Conservation (phyloP, 1,140 invertebrate species). For the Pseudomyrmex pallidus region DNA sequence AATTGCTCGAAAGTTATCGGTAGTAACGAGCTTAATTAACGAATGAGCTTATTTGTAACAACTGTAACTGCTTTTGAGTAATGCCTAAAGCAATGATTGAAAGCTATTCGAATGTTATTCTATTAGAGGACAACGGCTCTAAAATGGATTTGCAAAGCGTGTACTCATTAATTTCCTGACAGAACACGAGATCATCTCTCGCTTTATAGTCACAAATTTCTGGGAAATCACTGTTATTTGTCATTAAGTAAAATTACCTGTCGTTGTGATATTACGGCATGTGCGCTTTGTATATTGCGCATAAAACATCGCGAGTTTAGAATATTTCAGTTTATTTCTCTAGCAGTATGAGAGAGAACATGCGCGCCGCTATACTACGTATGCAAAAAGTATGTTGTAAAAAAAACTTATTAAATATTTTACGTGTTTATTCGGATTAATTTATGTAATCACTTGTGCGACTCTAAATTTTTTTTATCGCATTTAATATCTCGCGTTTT, state of each 20-base stretch:
- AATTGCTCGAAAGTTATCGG: conserved; percentile 4
- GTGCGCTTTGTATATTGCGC: neutral
- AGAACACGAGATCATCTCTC: neutral
- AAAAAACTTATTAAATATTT: too few species aligned
- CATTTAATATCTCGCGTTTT: too few species aligned
- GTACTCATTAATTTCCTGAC: neutral
- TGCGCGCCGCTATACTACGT: too few species aligned
- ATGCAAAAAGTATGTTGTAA: too few species aligned
- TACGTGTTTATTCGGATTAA: too few species aligned
- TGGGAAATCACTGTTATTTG: neutral
- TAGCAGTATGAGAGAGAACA: too few species aligned
- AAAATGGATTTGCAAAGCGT: neutral
- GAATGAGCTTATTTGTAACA: conserved; percentile 5
- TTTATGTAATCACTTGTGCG: too few species aligned
- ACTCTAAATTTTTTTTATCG: too few species aligned
- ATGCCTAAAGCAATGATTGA: conserved; percentile 16
- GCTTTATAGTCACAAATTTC: conserved; percentile 13
- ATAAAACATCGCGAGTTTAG: too few species aligned
- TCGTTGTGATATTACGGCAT: neutral
- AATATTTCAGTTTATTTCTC: too few species aligned
- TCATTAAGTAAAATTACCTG: neutral
- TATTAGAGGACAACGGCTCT: neutral
- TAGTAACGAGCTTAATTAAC: conserved; percentile 41
- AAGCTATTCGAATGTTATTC: conserved; percentile 9
- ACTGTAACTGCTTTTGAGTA: neutral